Evolutionary conservation across 2,113 vertebrate species (phyloP).

Genomic region (Mungos mungo): DNA sequence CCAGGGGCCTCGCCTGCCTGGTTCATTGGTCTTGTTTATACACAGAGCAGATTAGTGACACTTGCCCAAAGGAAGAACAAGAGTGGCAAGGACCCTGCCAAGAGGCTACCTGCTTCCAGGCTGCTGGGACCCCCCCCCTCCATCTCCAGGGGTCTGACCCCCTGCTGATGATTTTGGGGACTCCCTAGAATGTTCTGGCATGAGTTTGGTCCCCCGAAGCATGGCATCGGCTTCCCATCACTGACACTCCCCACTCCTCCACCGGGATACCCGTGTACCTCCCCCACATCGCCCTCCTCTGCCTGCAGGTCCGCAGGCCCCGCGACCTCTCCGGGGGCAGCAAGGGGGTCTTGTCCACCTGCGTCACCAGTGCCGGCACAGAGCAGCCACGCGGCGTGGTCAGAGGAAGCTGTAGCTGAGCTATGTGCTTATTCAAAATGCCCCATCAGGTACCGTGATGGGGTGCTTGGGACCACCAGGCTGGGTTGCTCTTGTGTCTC

Average conservation of each 20-base stretch:
- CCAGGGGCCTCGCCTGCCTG: background rate
- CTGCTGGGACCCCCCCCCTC: background rate
- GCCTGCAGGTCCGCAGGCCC: background rate
- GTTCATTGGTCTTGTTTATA: no score
- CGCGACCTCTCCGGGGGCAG: rapidly evolving
- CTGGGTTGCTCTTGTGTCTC: background rate
- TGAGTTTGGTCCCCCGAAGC: background rate
- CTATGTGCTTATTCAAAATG: background rate
- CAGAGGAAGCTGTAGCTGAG: background rate
- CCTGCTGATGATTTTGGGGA: background rate
- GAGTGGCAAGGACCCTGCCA: rapidly evolving
- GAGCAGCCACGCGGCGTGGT: background rate
- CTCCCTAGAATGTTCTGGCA: no score
- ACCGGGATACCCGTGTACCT: rapidly evolving
- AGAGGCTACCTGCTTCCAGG: background rate
- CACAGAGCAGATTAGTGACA: background rate
- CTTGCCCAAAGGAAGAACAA: background rate
- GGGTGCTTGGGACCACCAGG: background rate
- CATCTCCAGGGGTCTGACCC: background rate
- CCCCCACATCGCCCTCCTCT: rapidly evolving
- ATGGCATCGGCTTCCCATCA: background rate
- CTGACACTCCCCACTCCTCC: rapidly evolving
- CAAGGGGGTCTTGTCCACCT: rapidly evolving
- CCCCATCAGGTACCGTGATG: rapidly evolving
- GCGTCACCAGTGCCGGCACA: rapidly evolving